These are phyloP conservation scores for Lapara coniferarum DNA, from an alignment of 2,888 invertebrate genomes.

Conservation along the genomic window DNA sequence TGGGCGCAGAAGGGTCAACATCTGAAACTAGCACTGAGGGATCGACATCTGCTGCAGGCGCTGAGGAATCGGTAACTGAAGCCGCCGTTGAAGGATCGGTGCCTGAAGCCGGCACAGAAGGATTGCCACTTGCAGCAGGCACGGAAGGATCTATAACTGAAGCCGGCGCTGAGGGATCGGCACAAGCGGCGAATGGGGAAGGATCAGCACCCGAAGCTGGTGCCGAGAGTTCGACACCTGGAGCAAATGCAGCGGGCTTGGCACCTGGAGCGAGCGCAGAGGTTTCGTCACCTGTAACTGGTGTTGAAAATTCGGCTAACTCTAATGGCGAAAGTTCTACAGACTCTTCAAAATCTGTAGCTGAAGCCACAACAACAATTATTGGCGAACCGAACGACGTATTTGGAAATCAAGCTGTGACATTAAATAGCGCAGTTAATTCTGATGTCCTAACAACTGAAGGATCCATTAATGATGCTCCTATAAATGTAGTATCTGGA, in stretches of 20 bases:
- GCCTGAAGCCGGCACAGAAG: too few relatives aligned
- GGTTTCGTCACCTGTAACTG: constrained; percentile 12
- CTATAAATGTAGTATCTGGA: neutral
- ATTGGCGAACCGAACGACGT: neutral
- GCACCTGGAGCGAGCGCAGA: constrained; percentile 7
- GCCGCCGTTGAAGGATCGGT: too few relatives aligned
- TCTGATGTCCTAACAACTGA: neutral
- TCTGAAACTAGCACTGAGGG: too few relatives aligned
- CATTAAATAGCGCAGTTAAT: neutral
- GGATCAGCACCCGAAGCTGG: too few relatives aligned
- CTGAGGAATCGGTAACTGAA: too few relatives aligned
- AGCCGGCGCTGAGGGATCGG: too few relatives aligned
- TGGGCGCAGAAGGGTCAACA: too few relatives aligned
- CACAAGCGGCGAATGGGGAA: neutral
- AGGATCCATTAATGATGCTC: neutral
- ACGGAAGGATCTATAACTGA: too few relatives aligned
- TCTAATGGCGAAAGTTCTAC: neutral
- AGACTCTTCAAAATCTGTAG: neutral
- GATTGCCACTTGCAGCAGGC: too few relatives aligned
- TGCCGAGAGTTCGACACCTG: neutral
- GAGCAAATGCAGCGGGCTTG: neutral
- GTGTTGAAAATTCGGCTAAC: constrained; percentile 13
- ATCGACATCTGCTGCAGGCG: too few relatives aligned
- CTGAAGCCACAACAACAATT: neutral
- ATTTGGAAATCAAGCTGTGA: neutral